Evolutionary conservation across 2,888 invertebrate species (phyloP), one percentile per base, ranked within the genome.

Genomic region (Harmothoe impar): DNA sequence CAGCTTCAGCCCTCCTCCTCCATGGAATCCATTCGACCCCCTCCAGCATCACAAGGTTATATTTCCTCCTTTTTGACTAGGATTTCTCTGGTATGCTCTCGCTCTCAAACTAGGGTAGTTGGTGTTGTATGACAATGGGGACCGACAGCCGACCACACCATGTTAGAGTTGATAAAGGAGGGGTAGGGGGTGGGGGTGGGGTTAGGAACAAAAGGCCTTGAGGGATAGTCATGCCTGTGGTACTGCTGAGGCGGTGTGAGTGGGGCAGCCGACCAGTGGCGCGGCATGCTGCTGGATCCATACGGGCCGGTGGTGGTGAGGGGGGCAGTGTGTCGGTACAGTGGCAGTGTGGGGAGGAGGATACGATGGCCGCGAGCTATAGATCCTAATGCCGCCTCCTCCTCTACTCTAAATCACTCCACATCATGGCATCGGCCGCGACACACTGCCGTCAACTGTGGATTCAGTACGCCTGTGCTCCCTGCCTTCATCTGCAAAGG

Each of bases 381-480:
- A 43, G 43, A 77, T 77, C 77, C 77, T 77, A 77, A 29, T 77
- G 77, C 77, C 33, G 43, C 81, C 81, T 17, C 23, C 35, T 20
- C 43, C 35, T 33, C 72, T 72, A 29, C 72, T 72, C 35, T 81
- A 43, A 81, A 81, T 81, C 81, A 81, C 81, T 81, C 81, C 35
- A 43, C 81, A 23, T 43, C 43, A 23, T 35, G 5, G 81, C 23
- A 25, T 17, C 31, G 5, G 77, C 77, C 31, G 5, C 77, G n/a
- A 29, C 77, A 25, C 77, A 5, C 1, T 17, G 31, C 7, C 77
- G 29, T 25, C 31, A 10, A n/a, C 0, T n/a, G 62, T 15, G 43
- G 43, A 43, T 43, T 43, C 43, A 43, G 10, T 43, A 43, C 62
- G 20, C 12, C 62, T 17, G 54, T 17, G 12, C 12, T 52, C 68